Evolutionary conservation across 2,113 vertebrate genomes (phyloP).

Genomic region (Hippopotamus amphibius): DNA sequence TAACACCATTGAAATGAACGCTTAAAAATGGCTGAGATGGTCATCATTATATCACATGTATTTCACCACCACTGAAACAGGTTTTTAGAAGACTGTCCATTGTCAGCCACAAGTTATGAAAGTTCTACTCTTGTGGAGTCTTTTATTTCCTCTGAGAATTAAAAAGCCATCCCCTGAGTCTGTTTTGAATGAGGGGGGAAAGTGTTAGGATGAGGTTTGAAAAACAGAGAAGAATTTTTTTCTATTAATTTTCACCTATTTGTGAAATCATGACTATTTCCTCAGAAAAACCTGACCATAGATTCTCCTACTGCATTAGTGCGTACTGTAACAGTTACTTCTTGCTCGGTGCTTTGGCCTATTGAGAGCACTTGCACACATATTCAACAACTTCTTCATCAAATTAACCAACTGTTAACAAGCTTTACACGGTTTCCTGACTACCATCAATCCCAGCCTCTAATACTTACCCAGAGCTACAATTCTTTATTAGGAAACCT

Average conservation of each 20-base stretch:
- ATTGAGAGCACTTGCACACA: background rate
- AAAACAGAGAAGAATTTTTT: background rate
- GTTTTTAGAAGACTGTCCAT: background rate
- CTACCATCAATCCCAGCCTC: background rate
- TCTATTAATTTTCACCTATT: background rate
- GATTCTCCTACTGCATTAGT: background rate
- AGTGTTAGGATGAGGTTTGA: background rate
- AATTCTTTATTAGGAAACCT: background rate
- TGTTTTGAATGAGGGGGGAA: background rate
- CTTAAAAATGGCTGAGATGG: background rate
- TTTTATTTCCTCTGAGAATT: background rate
- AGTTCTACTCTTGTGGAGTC: background rate
- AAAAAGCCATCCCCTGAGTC: background rate
- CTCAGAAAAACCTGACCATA: background rate
- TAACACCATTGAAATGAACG: background rate
- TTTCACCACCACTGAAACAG: background rate
- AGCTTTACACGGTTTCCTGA: background rate
- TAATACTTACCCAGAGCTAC: background rate
- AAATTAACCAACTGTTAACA: background rate
- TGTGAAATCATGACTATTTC: background rate
- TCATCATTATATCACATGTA: background rate
- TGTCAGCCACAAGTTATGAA: background rate
- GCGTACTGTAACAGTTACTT: background rate
- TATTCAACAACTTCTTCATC: constrained; percentile 32
- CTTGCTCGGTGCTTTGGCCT: background rate